These are phyloP conservation scores for Odontamblyopus lacepedii DNA, from an alignment of 2,797 vertebrate genomes.

Conservation along the genomic window DNA sequence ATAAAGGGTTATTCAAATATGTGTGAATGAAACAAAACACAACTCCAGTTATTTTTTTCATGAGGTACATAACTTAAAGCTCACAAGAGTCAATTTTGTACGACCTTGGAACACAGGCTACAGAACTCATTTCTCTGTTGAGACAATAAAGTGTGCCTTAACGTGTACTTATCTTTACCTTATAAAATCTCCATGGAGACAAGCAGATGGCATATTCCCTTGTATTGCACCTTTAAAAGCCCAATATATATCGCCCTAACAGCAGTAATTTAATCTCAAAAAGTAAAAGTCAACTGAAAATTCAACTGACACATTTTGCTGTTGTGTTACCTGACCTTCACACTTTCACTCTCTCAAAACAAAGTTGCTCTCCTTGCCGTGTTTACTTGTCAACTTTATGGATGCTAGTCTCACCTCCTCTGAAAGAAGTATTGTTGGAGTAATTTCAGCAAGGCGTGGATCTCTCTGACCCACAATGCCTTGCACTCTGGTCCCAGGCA, in stretches of 20 bases:
- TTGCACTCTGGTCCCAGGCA: conserved; percentile 16
- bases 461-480: conserved; percentile 10
- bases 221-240: neutral
- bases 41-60: no score
- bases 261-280: neutral
- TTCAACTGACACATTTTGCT: neutral
- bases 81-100: no score
- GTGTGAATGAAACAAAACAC: no score
- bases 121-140: no score
- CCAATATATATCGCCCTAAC: no score
- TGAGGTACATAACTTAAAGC: no score
- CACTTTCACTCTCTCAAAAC: neutral
- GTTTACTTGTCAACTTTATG: neutral
- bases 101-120: no score
- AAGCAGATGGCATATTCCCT: no score
- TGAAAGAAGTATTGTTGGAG: neutral
- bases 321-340: conserved; percentile 52
- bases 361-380: neutral
- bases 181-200: no score
- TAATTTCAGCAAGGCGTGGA: neutral
- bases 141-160: no score
- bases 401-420: neutral
- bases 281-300: neutral
- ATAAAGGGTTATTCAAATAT: no score
- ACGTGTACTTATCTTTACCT: no score